phyloP scores from a whole-genome alignment of 1,140 invertebrate species.

The Micrasema longulum region DNA sequence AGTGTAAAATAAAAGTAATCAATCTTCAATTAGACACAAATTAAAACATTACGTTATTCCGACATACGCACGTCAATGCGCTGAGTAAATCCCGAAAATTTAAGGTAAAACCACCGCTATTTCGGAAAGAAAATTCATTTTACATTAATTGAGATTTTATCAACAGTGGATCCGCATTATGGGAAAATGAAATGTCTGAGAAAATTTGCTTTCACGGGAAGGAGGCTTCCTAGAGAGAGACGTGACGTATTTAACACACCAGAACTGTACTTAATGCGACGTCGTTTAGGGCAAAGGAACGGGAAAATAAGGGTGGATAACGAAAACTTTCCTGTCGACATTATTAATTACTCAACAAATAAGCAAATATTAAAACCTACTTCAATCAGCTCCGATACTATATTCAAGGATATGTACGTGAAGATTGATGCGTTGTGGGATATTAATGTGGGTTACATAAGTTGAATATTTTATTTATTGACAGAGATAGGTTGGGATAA shows the following conservation, averaged over 20 bases:
- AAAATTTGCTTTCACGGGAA: constrained; percentile 35
- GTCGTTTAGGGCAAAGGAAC: constrained; percentile 5
- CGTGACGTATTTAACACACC: constrained; percentile 33
- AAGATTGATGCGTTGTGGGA: no score
- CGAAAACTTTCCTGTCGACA: constrained; percentile 25
- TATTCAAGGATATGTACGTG: neutral
- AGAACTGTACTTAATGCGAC: constrained; percentile 24
- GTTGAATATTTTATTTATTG: no score
- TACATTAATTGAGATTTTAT: constrained; percentile 40
- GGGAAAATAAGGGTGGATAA: neutral
- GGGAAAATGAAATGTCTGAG: constrained; percentile 32
- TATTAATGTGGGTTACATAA: no score
- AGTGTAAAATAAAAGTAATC: no score
- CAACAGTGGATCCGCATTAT: constrained; percentile 28
- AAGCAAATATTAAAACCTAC: constrained; percentile 22
- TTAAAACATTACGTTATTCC: constrained; percentile 9
- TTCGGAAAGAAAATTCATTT: constrained; percentile 15
- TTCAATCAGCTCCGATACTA: constrained; percentile 25
- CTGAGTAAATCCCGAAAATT: constrained; percentile 6
- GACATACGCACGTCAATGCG: neutral
- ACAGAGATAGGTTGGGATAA: no score
- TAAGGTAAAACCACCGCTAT: constrained; percentile 11
- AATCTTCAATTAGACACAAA: neutral
- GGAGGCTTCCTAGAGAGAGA: constrained; percentile 6
- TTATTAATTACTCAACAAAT: constrained; percentile 36